A percentile compares a stretch with the other conserved stretches of the same genome.
These are phyloP conservation scores for Sphaeramia orbicularis DNA, from an alignment of 2,797 vertebrate genomes.

Conservation along the genomic window DNA sequence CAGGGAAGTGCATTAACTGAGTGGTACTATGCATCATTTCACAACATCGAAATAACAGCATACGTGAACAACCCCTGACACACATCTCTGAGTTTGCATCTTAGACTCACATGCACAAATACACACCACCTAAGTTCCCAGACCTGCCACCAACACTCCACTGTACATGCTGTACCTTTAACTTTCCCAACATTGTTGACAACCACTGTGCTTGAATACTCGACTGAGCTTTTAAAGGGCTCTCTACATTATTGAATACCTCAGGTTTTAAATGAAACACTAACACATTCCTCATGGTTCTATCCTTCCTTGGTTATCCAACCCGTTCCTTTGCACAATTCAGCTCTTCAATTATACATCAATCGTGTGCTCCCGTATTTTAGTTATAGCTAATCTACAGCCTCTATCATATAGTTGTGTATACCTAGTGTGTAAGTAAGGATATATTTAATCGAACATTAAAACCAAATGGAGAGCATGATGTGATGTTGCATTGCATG, in stretches of 20 bases:
- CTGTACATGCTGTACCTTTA: conserved; percentile 58
- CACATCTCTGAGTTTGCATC: conserved; percentile 4
- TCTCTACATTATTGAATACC: conserved; percentile 80
- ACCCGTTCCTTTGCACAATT: conserved; percentile 43
- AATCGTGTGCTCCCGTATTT: conserved; percentile 55
- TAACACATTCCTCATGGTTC: conserved; percentile 60
- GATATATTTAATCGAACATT: conserved; percentile 19
- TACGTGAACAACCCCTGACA: conserved; percentile 10
- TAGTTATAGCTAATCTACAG: conserved; percentile 33
- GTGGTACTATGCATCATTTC: conserved; percentile 32
- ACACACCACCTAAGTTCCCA: conserved; percentile 10
- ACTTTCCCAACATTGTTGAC: conserved; percentile 60
- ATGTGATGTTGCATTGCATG: background rate
- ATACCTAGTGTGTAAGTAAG: conserved; percentile 20
- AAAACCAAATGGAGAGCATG: conserved; percentile 22
- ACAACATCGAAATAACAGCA: conserved; percentile 6
- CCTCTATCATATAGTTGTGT: conserved; percentile 39
- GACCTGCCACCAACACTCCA: conserved; percentile 36
- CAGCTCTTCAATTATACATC: conserved; percentile 71
- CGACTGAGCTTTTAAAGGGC: conserved; percentile 71
- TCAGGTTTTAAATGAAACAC: conserved; percentile 76
- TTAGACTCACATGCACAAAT: conserved; percentile 11
- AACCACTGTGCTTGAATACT: conserved; percentile 64
- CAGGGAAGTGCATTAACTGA: background rate
- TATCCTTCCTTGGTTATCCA: conserved; percentile 58